These are phyloP conservation scores for Conomelus anceps DNA, from an alignment of 2,888 invertebrate species.

Conservation along the genomic window DNA sequence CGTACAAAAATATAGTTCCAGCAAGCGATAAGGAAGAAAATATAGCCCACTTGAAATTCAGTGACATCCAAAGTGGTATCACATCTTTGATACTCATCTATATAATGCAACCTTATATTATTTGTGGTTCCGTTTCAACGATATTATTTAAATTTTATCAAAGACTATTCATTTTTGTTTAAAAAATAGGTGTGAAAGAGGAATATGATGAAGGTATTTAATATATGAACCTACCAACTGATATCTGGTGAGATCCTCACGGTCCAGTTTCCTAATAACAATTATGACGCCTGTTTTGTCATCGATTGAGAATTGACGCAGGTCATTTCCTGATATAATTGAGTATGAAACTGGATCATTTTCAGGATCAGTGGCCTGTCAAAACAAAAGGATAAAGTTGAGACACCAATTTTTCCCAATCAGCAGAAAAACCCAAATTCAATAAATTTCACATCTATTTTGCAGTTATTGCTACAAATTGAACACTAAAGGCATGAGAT, in stretches of 20 bases:
- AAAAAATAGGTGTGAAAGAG: background rate
- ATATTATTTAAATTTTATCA: no score
- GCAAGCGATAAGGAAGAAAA: no score
- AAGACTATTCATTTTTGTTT: background rate
- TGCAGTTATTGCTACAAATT: no score
- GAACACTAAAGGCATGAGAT: no score
- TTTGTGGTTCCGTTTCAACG: no score
- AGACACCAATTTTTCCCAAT: no score
- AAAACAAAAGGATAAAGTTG: no score
- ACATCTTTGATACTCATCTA: no score
- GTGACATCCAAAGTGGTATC: no score
- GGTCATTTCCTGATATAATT: conserved; percentile 80
- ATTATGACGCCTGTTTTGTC: conserved; percentile 81
- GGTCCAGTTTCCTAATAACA: conserved; percentile 74
- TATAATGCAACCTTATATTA: no score
- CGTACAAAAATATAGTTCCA: no score
- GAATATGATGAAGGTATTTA: background rate
- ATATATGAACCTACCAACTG: conserved; percentile 60
- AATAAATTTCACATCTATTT: conserved; percentile 45
- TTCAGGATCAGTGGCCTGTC: conserved; percentile 78
- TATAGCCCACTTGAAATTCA: no score
- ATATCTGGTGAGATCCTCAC: conserved; percentile 83
- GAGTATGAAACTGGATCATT: conserved; percentile 79
- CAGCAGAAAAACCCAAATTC: conserved; percentile 38
- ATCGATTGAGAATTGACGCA: conserved; percentile 81